Percentiles rank a stretch among this genome's conserved stretches.
These are phyloP conservation scores for Tineola bisselliella DNA, from an alignment of 2,888 invertebrate genomes.

Conservation along the genomic window DNA sequence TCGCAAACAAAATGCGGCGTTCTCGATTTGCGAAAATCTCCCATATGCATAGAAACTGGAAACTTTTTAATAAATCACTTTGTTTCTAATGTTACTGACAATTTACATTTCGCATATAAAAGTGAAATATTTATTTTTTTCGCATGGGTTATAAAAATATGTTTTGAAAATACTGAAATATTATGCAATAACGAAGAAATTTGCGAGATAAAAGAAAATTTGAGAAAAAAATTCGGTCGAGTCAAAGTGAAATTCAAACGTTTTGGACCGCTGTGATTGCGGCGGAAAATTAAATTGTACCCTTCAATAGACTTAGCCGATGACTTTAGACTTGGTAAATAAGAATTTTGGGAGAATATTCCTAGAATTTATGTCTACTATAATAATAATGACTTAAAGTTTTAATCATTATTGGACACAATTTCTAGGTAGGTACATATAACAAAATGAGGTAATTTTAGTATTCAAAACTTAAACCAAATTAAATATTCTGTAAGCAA, in stretches of 20 bases:
- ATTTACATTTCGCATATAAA: no score
- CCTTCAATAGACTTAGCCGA: slow-evolving; percentile 5
- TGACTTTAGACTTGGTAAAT: not conserved
- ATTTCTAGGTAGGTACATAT: no score
- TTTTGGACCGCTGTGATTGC: slow-evolving; percentile 1
- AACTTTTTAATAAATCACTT: not conserved
- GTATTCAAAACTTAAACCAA: not conserved
- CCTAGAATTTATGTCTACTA: not conserved
- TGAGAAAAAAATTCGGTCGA: not conserved
- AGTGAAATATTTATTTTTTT: not conserved
- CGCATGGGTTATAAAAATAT: not conserved
- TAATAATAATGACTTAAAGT: no score
- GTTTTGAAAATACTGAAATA: not conserved
- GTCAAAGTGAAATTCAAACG: not conserved
- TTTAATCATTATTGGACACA: no score
- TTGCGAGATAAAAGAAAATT: not conserved
- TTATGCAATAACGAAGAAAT: not conserved
- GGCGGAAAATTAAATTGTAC: slow-evolving; percentile 9
- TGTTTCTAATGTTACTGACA: not conserved
- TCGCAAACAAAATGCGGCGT: not conserved
- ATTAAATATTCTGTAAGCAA: not conserved
- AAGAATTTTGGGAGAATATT: not conserved
- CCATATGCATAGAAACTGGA: not conserved
- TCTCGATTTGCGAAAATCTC: not conserved
- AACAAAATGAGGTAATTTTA: not conserved